Percentiles rank a stretch among this genome's conserved stretches.
Evolutionary conservation across 2,888 invertebrate species (phyloP).

Genomic region (Oxystoma pomonae): DNA sequence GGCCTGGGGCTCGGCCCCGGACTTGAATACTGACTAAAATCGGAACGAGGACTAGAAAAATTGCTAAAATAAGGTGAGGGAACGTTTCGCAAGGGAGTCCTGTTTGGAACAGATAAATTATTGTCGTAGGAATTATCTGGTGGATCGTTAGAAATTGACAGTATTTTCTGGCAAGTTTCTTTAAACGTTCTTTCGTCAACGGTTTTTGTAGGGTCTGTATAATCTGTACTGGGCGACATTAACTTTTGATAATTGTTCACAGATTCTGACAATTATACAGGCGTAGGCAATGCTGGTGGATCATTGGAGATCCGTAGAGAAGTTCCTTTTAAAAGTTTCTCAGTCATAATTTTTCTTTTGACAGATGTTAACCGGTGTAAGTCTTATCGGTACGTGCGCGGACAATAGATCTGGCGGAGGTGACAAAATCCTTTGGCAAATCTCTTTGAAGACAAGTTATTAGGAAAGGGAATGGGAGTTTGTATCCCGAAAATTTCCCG

Average conservation of each 20-base stretch:
- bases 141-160: conserved; percentile 1
- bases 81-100: not conserved
- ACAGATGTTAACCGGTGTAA: conserved; percentile 42
- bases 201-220: not conserved
- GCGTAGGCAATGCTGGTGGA: too few species aligned
- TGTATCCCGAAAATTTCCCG: too few species aligned
- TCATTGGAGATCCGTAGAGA: too few species aligned
- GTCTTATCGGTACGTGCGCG: conserved; percentile 21
- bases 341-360: too few species aligned
- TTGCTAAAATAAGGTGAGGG: not conserved
- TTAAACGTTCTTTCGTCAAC: conserved; percentile 8
- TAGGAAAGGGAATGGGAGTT: too few species aligned
- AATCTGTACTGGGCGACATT: conserved; percentile 34
- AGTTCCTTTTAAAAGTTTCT: too few species aligned
- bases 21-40: conserved; percentile 18
- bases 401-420: not conserved
- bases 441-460: too few species aligned
- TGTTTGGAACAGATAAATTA: not conserved
- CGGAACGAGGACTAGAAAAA: not conserved
- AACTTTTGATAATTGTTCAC: conserved; percentile 45
- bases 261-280: conserved; percentile 38
- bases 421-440: not conserved
- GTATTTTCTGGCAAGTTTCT: conserved; percentile 16
- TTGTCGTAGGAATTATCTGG: not conserved
- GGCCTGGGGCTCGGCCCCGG: conserved; percentile 31